Conservation (phyloP, 1,140 invertebrate genomes). For the Aleiodes sp. region DNA sequence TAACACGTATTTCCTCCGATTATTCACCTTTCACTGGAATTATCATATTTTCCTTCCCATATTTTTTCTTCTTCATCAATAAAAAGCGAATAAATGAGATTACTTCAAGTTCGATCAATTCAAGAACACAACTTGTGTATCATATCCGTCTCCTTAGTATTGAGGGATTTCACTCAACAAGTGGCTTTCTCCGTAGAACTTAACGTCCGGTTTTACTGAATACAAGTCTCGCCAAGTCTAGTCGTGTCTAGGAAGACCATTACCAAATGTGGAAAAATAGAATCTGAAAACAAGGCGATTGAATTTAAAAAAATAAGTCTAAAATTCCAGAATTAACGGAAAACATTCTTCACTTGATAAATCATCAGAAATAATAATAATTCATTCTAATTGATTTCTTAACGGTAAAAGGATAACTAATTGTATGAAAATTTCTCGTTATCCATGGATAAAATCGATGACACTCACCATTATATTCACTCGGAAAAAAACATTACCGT, state of each 20-base stretch:
- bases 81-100: not conserved
- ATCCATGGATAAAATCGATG: too few relatives aligned
- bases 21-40: not conserved
- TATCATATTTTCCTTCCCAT: too few relatives aligned
- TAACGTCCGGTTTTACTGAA: not conserved
- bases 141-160: not conserved
- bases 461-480: too few relatives aligned
- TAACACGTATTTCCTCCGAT: not conserved
- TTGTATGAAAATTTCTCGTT: too few relatives aligned
- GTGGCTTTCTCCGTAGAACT: conserved; percentile 6
- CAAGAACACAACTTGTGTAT: not conserved
- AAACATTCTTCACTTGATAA: not conserved
- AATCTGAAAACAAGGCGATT: too few relatives aligned
- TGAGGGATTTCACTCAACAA: not conserved
- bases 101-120: not conserved
- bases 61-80: not conserved
- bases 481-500: too few relatives aligned
- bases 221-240: not conserved
- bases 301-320: not conserved
- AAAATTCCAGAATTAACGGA: not conserved
- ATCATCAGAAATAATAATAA: too few relatives aligned
- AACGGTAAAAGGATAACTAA: too few relatives aligned
- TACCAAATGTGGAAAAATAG: conserved; percentile 1
- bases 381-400: too few relatives aligned
- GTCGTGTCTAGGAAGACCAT: not conserved